These are phyloP conservation scores for Sorex maritimensis DNA, from an alignment of 2,797 vertebrate species.

Conservation along the genomic window DNA sequence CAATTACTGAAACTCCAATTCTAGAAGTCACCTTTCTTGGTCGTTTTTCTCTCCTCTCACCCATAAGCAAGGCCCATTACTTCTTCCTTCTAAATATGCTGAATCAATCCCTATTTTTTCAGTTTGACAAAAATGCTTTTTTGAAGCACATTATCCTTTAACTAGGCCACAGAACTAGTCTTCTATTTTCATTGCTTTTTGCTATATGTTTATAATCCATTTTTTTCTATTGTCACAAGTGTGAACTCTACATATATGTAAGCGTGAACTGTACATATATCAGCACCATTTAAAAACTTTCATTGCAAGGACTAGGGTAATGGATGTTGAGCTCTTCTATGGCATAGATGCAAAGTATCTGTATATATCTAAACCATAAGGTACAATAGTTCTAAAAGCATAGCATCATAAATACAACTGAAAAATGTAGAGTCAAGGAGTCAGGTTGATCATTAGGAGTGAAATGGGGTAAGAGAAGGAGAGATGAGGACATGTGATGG, in stretches of 20 bases:
- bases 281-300: not conserved
- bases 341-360: too few species aligned
- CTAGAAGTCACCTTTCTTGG: not conserved
- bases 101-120: not conserved
- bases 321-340: too few species aligned
- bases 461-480: too few species aligned
- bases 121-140: not conserved
- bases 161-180: not conserved
- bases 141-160: not conserved
- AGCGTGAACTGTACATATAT: not conserved
- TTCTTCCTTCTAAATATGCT: not conserved
- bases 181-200: not conserved
- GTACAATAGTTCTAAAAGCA: too few species aligned
- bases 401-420: too few species aligned
- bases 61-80: not conserved
- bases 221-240: not conserved
- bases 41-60: not conserved
- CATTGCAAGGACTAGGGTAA: too few species aligned
- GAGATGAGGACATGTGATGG: too few species aligned
- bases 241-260: not conserved
- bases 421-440: too few species aligned
- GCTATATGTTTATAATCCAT: not conserved
- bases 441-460: too few species aligned
- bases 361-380: too few species aligned
- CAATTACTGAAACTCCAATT: not conserved